These are phyloP conservation scores for Pipra filicauda DNA, from an alignment of 2,113 vertebrate genomes.

Conservation along the genomic window DNA sequence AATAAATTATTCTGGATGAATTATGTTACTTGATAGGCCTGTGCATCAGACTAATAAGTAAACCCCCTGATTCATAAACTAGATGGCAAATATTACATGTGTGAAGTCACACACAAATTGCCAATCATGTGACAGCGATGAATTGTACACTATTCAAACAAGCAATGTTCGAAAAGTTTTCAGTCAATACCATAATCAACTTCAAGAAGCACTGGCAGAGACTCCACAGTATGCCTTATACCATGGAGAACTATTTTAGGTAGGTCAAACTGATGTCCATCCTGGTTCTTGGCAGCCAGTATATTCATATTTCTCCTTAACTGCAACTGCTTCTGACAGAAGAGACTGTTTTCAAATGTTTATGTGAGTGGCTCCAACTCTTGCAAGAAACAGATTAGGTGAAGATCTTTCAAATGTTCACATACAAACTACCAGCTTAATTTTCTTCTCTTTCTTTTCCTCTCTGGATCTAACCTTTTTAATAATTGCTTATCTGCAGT, in stretches of 20 bases:
- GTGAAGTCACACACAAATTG: not conserved
- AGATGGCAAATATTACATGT: accelerated
- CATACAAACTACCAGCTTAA: not conserved
- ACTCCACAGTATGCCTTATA: not conserved
- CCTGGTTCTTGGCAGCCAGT: not conserved
- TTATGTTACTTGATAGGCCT: not conserved
- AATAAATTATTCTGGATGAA: not conserved
- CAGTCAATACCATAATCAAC: not conserved
- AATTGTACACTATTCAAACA: not conserved
- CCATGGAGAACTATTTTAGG: accelerated
- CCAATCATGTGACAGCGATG: accelerated
- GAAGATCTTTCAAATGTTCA: not conserved
- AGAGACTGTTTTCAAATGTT: not conserved
- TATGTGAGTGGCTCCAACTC: not conserved
- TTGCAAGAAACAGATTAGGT: not conserved
- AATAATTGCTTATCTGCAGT: not conserved
- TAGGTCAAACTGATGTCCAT: not conserved
- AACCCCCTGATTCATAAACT: not conserved
- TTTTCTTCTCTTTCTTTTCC: not conserved
- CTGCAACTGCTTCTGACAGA: not conserved
- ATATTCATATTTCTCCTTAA: not conserved
- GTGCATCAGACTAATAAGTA: not conserved
- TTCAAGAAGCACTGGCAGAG: accelerated
- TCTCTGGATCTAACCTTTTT: not conserved
- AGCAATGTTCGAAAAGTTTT: not conserved